Evolutionary conservation across 2,113 vertebrate species (phyloP), one percentile per base, ranked within the genome.

Genomic region (Hipposideros armiger): DNA sequence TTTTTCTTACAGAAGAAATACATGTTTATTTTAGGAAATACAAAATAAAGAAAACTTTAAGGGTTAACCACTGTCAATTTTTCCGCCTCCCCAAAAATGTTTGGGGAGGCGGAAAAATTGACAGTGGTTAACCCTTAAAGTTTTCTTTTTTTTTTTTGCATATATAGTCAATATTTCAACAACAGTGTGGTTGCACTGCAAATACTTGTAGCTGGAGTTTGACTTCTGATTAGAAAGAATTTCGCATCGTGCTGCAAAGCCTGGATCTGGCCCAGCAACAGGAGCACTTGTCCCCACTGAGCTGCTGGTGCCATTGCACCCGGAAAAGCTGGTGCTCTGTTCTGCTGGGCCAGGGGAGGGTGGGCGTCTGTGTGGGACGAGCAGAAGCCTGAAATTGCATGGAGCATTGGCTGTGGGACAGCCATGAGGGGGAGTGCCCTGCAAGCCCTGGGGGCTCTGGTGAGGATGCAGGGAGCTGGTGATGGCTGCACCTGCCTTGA

Each of bases 1-100:
- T 64, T 86, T 28, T 66, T 87, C 20, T 64, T 62, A 7, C 22
- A 47, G 72, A 82, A 90, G 74, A 96, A 60, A 77, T 78, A 66
- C 40, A 45, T 42, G 16, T 30, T 77, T 20, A 45, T 90, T 70
- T 93, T 72, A 78, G 40, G 40, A 78, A 93, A 82, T n/a, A 9
- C 11, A 69, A 11, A 62, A 52, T 32, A 19, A 50, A 58, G 36
- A 58, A 73, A 66, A 4, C 47, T 88, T 70, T 82, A 80, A 86
- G 80, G 6, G 8, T 42, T 95, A 45, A 36, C 28, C 20, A 73
- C 4, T 78, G 32, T 56, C 42, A 85, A 54, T 30, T 87, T 88
- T 80, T 60, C 40, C 1, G 13, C n/a, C n/a, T 58, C 36, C 7
- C 36, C n/a, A n/a, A n/a, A n/a, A n/a, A n/a, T n/a, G n/a, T n/a